Base-by-base conservation (phyloP, 2,797 vertebrate genomes). In the Ficedula albicollis region DNA sequence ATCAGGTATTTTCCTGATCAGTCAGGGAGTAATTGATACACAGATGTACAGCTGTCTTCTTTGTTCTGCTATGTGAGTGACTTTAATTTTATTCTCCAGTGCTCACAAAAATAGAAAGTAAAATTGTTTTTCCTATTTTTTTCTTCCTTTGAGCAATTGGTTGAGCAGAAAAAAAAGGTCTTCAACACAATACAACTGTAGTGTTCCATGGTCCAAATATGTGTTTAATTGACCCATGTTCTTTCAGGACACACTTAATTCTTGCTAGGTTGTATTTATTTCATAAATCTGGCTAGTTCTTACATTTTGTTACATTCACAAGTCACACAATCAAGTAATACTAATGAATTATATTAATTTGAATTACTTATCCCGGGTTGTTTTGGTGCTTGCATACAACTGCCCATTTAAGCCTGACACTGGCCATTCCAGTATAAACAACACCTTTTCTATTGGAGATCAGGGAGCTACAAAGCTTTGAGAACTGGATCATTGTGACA, bases 71-170 rank as follows among this genome's bases (percentile, higher is more conserved):
- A 1, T 41, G 54, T 54, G 21, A 85, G 63, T 26, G 15, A 17
- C 27, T 69, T 13, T 73, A 67, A 48, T 62, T 87, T 94, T 76
- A 44, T 77, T 76, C 29, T 80, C 30, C 49, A 54, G 11, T 48
- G 22, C 7, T 84, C 6, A 34, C 21, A 89, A 67, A 82, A 84
- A 27, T 39, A 62, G 21, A 43, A 82, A 43, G 4, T 30, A 5
- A 56, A 52, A 13, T 25, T 32, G 4, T 0, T 0, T 23, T 16
- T 6, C 10, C 5, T 13, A 15, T 5, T 10, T 41, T 21, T 30
- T 26, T 5, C 7, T 8, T 5, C 1, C 8, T 23, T 44, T 20
- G 7, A 15, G 3, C 23, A 64, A 18, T 21, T 48, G 21, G 6
- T 1, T 44, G 25, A 56, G 8, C 10, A 66, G 36, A 2, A 48